A percentile compares a stretch with the other conserved stretches of the same genome.
These are phyloP conservation scores for Bradypodion ventrale DNA, from an alignment of 2,797 vertebrate species.

Conservation along the genomic window DNA sequence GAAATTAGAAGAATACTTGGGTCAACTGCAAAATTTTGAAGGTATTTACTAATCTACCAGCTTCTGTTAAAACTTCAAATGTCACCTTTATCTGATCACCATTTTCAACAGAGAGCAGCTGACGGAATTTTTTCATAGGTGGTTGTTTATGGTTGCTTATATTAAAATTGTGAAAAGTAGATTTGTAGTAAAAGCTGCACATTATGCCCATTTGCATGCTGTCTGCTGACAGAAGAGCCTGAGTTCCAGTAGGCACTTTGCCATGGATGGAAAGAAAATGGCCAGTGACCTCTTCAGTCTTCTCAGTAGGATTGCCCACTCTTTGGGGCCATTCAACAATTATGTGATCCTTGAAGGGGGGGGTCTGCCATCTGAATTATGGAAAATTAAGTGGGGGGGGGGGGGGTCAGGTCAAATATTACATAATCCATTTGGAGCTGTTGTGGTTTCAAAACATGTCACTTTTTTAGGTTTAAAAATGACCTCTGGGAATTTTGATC, in stretches of 20 bases:
- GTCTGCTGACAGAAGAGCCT: background rate
- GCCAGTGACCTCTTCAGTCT: too few relatives aligned
- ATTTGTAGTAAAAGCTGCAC: background rate
- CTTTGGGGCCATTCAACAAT: too few relatives aligned
- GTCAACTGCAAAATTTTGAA: constrained; percentile 83
- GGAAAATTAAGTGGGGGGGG: too few relatives aligned
- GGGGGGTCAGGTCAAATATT: too few relatives aligned
- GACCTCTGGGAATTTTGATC: too few relatives aligned
- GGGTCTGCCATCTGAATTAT: too few relatives aligned
- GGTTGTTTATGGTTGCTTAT: constrained; percentile 16
- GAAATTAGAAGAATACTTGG: constrained; percentile 82
- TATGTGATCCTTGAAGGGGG: too few relatives aligned
- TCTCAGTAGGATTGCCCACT: background rate
- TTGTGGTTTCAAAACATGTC: too few relatives aligned
- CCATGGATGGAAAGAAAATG: background rate
- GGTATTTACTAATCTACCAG: constrained; percentile 70
- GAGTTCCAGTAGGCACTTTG: background rate
- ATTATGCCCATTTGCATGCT: background rate
- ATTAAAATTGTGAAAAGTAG: background rate
- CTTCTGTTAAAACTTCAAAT: constrained; percentile 1
- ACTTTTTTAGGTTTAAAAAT: too few relatives aligned
- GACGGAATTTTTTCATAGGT: background rate
- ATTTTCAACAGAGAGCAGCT: background rate
- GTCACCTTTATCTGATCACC: too few relatives aligned
- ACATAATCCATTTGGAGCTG: too few relatives aligned